Conservation (phyloP, 2,888 invertebrate species). For the Polylopha cassiicola region DNA sequence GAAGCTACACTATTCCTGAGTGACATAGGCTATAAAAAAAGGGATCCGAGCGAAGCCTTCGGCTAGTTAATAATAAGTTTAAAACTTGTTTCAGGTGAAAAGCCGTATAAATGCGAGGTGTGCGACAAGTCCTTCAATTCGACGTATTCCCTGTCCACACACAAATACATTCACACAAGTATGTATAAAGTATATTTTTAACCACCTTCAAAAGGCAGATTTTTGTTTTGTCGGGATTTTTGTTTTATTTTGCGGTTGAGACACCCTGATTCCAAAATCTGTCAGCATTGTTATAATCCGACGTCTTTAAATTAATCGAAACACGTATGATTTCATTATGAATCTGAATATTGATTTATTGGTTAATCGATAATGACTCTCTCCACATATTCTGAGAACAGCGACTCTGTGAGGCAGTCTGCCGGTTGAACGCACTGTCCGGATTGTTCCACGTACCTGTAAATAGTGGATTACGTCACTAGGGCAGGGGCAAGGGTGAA, state of each 20-base stretch:
- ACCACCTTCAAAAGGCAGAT: not conserved
- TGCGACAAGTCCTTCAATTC: conserved; percentile 32
- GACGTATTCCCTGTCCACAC: conserved; percentile 27
- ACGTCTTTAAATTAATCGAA: no score
- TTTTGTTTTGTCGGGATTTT: no score
- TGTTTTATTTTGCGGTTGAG: no score
- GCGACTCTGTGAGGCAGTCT: conserved; percentile 33
- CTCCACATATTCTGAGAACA: conserved; percentile 32
- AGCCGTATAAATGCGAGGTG: conserved; percentile 28
- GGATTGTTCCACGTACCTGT: conserved; percentile 43
- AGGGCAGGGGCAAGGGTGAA: no score
- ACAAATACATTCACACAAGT: conserved; percentile 35
- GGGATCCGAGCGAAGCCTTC: no score
- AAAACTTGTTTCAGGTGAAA: conserved; percentile 34
- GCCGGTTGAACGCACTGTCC: conserved; percentile 44
- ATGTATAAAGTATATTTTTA: conserved; percentile 21
- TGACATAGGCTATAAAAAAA: no score
- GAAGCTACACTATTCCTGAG: no score
- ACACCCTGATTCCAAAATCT: no score
- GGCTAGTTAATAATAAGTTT: no score
- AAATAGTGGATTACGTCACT: no score
- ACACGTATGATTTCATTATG: no score
- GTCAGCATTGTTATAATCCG: no score
- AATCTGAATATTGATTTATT: not conserved
- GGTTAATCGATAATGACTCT: conserved; percentile 36